Evolutionary conservation across 1,140 invertebrate species (phyloP), one percentile per base, ranked within the genome.

Genomic region (Eupristina koningsbergeri): DNA sequence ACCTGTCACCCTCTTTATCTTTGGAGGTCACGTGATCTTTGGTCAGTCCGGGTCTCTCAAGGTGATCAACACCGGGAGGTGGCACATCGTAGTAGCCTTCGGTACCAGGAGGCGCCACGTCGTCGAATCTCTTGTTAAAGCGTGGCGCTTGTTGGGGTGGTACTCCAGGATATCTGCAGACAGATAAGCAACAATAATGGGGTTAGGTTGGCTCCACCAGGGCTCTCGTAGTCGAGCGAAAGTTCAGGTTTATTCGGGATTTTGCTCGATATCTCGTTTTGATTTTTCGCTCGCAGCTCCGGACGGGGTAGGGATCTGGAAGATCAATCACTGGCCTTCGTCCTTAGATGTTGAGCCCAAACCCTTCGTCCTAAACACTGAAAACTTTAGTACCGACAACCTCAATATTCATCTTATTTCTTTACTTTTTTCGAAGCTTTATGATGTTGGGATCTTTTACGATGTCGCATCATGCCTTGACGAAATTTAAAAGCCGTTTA

Each of bases 81-180:
- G 91, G 90, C 3, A 92, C 84, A 69, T 93, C 92, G 63, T 93
- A 92, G 85, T 93, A 93, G 0, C 91, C 92, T 63, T 93, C 92
- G 3, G 92, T 93, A 29, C 92, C 92, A n/a, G 92, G 92, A 17
- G 92, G 92, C 29, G 91, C 92, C 22, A 93, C 91, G 47, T 93
- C 92, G 31, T 93, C 92, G 67, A 92, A 92, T 67, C 91, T 86
- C 81, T 93, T 93, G 29, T 26, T 90, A 88, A 67, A 88, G 71
- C 11, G 86, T 5, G 83, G 29, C 9, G 31, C 31, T 53, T 58
- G 71, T 76, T 61, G 63, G 34, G 22, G 22, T 11, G 69, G 87
- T 39, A 87, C 87, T 74, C 88, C 90, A 22, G 91, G 79, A 88
- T 92, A 92, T 79, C 91, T 92, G 89, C 87, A 87, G 88, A 90